phyloP scores from a whole-genome alignment of 2,888 invertebrate genomes.

The Papilio elwesi region DNA sequence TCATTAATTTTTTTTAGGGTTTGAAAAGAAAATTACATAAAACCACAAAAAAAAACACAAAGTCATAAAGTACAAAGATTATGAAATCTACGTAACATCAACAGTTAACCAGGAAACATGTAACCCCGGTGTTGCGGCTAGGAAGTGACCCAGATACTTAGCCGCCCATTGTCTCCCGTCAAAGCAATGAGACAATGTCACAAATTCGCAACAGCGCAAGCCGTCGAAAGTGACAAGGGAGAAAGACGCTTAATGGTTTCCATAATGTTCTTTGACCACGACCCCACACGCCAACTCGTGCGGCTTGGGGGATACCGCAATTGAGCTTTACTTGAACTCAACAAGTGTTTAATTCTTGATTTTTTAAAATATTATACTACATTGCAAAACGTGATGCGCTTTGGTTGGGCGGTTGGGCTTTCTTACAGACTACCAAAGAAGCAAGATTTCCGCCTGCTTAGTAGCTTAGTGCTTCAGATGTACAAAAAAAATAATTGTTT shows the following conservation, averaged over 20 bases:
- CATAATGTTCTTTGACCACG: slow-evolving; percentile 17
- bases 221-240: slow-evolving; percentile 32
- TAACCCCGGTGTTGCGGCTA: slow-evolving; percentile 23
- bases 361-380: too few species aligned
- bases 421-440: too few species aligned
- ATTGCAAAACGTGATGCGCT: too few species aligned
- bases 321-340: neutral
- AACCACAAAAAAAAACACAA: neutral
- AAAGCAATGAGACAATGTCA: slow-evolving; percentile 41
- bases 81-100: slow-evolving; percentile 19
- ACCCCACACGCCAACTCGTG: slow-evolving; percentile 19
- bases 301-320: slow-evolving; percentile 14
- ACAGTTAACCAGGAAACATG: slow-evolving; percentile 37
- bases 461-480: too few species aligned
- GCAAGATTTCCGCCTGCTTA: too few species aligned
- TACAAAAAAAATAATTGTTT: too few species aligned
- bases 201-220: slow-evolving; percentile 36
- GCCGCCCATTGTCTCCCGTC: slow-evolving; percentile 39
- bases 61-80: neutral
- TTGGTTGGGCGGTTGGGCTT: too few species aligned
- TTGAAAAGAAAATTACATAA: neutral
- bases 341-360: neutral
- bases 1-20: neutral
- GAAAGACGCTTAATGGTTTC: slow-evolving; percentile 29
- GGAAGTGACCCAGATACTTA: slow-evolving; percentile 37